phyloP scores from a whole-genome alignment of 1,140 invertebrate species.

The Archivesica marissinica region DNA sequence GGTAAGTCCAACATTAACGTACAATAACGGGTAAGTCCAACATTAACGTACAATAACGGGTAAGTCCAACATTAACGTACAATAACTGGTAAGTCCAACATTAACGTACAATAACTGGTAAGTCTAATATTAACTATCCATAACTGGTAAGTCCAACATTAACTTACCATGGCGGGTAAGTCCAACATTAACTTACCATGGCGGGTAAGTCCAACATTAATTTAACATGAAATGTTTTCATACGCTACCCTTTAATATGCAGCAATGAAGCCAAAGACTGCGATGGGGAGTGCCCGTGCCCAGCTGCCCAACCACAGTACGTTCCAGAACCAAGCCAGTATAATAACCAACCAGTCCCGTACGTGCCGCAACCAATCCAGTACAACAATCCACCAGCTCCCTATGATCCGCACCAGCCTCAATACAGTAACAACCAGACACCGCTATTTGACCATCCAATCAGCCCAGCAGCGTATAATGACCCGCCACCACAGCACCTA shows the following conservation, averaged over 20 bases:
- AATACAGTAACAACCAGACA: background rate
- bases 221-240: too few relatives aligned
- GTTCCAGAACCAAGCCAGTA: background rate
- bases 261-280: slow-evolving; percentile 20
- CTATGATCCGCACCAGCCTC: background rate
- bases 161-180: too few relatives aligned
- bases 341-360: background rate
- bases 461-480: background rate
- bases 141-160: too few relatives aligned
- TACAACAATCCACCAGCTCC: background rate
- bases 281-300: slow-evolving; percentile 31
- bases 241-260: background rate
- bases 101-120: too few relatives aligned
- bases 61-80: too few relatives aligned
- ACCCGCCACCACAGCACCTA: background rate
- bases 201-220: too few relatives aligned
- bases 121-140: too few relatives aligned
- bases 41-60: too few relatives aligned
- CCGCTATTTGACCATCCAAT: background rate
- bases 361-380: background rate
- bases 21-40: too few relatives aligned
- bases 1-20: too few relatives aligned
- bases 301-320: background rate
- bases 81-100: too few relatives aligned
- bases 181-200: too few relatives aligned